Base-by-base conservation (phyloP, 1,140 invertebrate species). In the Drosophila nigrodunni region DNA sequence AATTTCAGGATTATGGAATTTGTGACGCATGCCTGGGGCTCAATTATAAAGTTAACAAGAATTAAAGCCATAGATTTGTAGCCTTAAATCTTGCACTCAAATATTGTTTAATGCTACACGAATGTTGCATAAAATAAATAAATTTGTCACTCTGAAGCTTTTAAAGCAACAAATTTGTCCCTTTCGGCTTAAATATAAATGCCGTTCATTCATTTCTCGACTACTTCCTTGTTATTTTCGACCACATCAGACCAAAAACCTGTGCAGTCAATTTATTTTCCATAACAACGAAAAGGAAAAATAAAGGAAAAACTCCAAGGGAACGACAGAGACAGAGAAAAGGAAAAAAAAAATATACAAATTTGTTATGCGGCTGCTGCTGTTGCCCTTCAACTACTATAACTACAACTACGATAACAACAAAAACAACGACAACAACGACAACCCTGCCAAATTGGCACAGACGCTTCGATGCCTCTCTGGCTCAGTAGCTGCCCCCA, bases 191-290 rank as follows among this genome's bases (percentile, higher is more conserved):
- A 39, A 46, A 54, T 37, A 21, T 34, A 30, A 71, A 55, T 64
- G 7, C 47, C 55, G 21, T 39, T 9, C 21, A 47, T 68, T n/a
- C 10, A 54, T 55, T 39, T 34, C 37, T 60, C 18, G 58, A 46
- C n/a, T 3, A 54, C 54, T 76, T 74, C 59, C 79, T 73, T 81
- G 78, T 77, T 75, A 67, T 71, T 80, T 80, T 71, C 13, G 54
- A 55, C 74, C 44, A 44, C 46, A 66, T 71, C 66, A 67, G 66
- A 69, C 50, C 25, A 30, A 43, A 77, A 81, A 64, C 78, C 13
- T 81, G 74, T 66, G 78, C 78, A 78, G 54, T 70, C 80, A 82
- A 82, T 82, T 82, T 82, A 82, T 82, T 82, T 82, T 82, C 80
- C 80, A 82, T 82, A 78, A 82, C 79, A 82, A 82, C 79, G 62